Evolutionary conservation across 2,797 vertebrate genomes (phyloP), one percentile per base, ranked within the genome.

Genomic region (Vireo griseus): DNA sequence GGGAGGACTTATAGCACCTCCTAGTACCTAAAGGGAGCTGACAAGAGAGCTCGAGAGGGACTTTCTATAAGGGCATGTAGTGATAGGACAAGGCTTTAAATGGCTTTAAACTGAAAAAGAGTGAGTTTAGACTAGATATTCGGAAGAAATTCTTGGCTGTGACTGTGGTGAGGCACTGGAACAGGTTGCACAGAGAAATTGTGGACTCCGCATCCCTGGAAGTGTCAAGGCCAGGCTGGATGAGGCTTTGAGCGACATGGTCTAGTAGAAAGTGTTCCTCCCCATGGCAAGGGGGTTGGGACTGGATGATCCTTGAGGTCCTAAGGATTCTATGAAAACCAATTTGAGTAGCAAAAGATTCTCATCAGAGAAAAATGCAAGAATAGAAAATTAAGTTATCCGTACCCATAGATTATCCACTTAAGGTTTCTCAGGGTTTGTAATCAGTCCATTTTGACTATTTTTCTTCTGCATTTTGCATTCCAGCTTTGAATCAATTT

Each of bases 281-380:
- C 16, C 12, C 25, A 24, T 6, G 24, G 13, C 50, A 58, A 11
- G 2, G n/a, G 2, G 3, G 1, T 1, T 42, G 17, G 33, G 28
- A 63, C 14, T 48, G 40, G 24, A 31, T 33, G 31, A 52, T 19
- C 31, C 29, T 15, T 48, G n/a, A 74, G 14, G 13, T 69, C 13
- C 35, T 40, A 13, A n/a, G 39, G 28, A 68, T 52, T 65, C 51
- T 69, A 17, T 24, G 4, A 66, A 40, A 91, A 55, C 9, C 16
- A 54, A 22, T 50, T 75, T 86, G 33, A 84, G 39, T 13, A 5
- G 4, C 8, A 85, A 65, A 67, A 88, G 31, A 83, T 21, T 35
- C 20, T 90, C 42, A 35, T 40, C 68, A 5, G 2, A 66, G 25
- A 91, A 91, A 79, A 90, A 76, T 12, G 31, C 28, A 86, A 52